Evolutionary conservation across 2,888 invertebrate species (phyloP).

Genomic region (Dione juno): DNA sequence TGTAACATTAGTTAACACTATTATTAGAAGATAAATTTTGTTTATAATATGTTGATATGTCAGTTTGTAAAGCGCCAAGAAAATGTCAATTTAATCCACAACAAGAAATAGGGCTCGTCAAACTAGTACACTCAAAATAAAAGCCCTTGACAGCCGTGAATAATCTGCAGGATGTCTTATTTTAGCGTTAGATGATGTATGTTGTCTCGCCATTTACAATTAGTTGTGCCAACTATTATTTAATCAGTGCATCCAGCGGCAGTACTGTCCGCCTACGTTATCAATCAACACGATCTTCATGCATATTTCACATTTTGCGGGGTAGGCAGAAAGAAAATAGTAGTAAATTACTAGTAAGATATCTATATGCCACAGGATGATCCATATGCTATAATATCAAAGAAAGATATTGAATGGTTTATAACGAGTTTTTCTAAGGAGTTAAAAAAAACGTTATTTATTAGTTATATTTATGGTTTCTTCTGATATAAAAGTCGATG

Average conservation of each 20-base stretch:
- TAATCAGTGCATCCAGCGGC: slow-evolving; percentile 42
- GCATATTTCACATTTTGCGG: background rate
- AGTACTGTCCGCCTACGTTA: slow-evolving; percentile 29
- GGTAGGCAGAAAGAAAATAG: background rate
- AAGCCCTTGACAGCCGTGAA: slow-evolving; percentile 33
- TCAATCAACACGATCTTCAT: slow-evolving; percentile 1
- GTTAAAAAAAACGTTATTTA: background rate
- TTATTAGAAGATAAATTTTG: background rate
- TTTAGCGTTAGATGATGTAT: slow-evolving; percentile 36
- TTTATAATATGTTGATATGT: background rate
- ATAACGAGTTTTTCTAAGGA: background rate
- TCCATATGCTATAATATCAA: too few relatives aligned
- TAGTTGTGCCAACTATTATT: slow-evolving; percentile 44
- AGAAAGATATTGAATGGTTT: background rate
- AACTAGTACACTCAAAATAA: slow-evolving; percentile 12
- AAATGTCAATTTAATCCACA: slow-evolving; percentile 10
- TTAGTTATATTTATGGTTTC: background rate
- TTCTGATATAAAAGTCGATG: background rate
- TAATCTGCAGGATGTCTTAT: slow-evolving; percentile 39
- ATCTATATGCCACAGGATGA: too few relatives aligned
- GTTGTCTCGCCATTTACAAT: slow-evolving; percentile 38
- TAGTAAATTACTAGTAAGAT: background rate
- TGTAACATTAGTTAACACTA: background rate
- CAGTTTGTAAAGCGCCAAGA: slow-evolving; percentile 3
- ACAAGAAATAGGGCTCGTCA: slow-evolving; percentile 1